Conservation (phyloP, 2,888 invertebrate species). For the Podotricha telesiphe region DNA sequence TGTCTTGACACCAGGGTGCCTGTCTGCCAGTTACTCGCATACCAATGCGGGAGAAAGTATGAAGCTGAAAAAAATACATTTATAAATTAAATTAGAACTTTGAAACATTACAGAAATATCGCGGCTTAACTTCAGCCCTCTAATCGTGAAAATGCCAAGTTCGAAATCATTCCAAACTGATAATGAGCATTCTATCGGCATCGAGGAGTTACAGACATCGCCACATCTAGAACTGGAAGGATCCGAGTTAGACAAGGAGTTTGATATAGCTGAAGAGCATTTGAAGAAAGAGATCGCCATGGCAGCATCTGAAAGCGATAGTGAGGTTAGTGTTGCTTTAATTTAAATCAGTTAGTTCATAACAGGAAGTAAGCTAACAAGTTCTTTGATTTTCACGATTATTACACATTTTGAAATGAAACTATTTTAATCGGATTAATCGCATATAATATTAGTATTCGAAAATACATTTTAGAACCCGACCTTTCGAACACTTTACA, state of each 20-base stretch:
- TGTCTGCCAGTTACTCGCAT: no score
- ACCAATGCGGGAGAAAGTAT: no score
- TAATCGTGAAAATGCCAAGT: conserved; percentile 68
- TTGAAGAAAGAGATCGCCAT: conserved; percentile 67
- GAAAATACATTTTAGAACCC: no score
- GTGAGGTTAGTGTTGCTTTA: conserved; percentile 71
- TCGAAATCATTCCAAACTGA: conserved; percentile 55
- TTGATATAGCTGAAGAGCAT: conserved; percentile 67
- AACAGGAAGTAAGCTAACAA: no score
- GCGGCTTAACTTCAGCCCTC: conserved; percentile 62
- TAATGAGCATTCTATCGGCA: conserved; percentile 54
- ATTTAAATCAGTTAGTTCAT: neutral
- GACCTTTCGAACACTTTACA: no score
- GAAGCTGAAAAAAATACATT: no score
- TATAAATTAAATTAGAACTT: no score
- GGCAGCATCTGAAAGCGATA: conserved; percentile 76
- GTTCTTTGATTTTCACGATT: no score
- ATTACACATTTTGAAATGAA: no score
- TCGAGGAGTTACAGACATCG: conserved; percentile 69
- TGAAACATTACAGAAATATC: conserved; percentile 41
- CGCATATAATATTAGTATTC: no score
- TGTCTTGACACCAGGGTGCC: no score
- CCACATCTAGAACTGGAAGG: conserved; percentile 68
- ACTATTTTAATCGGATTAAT: no score
- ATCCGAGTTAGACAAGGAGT: conserved; percentile 65